phyloP scores from a whole-genome alignment of 1,140 invertebrate genomes.

The Coenobita brevimanus region DNA sequence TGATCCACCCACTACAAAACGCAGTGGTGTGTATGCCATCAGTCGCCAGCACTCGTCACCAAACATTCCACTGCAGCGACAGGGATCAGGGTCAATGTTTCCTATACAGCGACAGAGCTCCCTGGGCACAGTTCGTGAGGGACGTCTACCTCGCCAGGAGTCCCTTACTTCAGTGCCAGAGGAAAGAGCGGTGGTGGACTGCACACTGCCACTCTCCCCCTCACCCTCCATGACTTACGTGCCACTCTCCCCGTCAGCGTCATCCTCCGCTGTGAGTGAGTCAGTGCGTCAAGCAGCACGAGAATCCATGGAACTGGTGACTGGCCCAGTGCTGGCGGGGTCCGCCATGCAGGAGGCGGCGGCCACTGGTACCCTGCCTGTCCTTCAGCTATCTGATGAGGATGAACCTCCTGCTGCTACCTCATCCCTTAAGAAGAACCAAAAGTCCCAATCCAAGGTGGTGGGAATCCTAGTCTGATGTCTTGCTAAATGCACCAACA shows the following conservation, averaged over 20 bases:
- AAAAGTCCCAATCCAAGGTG: constrained; percentile 24
- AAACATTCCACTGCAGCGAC: constrained; percentile 64
- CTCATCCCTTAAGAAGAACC: constrained; percentile 61
- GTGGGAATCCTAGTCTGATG: constrained; percentile 42
- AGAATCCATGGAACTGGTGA: constrained; percentile 64
- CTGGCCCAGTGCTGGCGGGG: constrained; percentile 63
- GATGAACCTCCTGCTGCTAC: constrained; percentile 49
- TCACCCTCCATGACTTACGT: constrained; percentile 61
- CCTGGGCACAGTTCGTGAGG: constrained; percentile 59
- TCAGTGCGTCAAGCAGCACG: constrained; percentile 25
- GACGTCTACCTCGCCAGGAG: constrained; percentile 60
- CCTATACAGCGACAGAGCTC: constrained; percentile 60
- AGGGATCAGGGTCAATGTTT: constrained; percentile 41
- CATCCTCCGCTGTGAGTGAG: constrained; percentile 25
- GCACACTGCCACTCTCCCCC: constrained; percentile 63
- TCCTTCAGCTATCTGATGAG: neutral
- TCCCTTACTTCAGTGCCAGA: constrained; percentile 66
- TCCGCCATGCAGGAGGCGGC: constrained; percentile 56
- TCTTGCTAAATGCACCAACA: neutral
- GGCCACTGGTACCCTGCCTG: constrained; percentile 46
- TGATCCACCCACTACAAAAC: constrained; percentile 18
- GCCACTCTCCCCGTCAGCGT: constrained; percentile 37
- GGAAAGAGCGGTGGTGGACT: constrained; percentile 60
- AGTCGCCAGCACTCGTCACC: constrained; percentile 66
- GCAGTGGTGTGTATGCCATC: constrained; percentile 58